These are phyloP conservation scores for Heliothis peltigera DNA, from an alignment of 2,888 invertebrate genomes.

Conservation along the genomic window DNA sequence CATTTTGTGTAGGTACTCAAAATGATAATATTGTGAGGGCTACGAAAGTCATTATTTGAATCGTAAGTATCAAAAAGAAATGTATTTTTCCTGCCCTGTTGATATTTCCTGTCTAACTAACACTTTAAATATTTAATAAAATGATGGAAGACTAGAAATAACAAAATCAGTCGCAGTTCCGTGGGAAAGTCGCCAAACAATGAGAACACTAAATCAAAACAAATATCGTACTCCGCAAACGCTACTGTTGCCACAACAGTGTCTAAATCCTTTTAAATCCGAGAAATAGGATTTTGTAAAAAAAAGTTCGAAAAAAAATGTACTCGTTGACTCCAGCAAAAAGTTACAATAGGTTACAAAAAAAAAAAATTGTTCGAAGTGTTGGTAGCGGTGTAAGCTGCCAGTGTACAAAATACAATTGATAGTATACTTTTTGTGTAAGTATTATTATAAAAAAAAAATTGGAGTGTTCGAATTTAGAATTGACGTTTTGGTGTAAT, in stretches of 20 bases:
- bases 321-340: conserved; percentile 87
- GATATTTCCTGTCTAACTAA: background rate
- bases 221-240: conserved; percentile 84
- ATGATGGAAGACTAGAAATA: no score
- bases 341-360: conserved; percentile 77
- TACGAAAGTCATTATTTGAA: background rate
- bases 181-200: conserved; percentile 76
- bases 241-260: conserved; percentile 89
- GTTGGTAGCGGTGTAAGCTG: conserved; percentile 82
- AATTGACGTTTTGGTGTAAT: conserved; percentile 46
- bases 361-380: conserved; percentile 75
- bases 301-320: conserved; percentile 73
- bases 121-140: background rate
- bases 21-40: conserved; percentile 11
- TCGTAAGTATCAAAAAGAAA: background rate
- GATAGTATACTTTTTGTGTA: conserved; percentile 74
- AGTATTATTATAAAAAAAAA: conserved; percentile 67
- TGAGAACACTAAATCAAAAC: conserved; percentile 82
- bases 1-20: conserved; percentile 43
- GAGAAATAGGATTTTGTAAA: conserved; percentile 86
- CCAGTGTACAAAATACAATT: conserved; percentile 84
- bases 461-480: conserved; percentile 69
- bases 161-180: conserved; percentile 38
- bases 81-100: background rate
- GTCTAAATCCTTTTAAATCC: conserved; percentile 89